A percentile compares a stretch with the other conserved stretches of the same genome.
These are phyloP conservation scores for Zaprionus tsacasi DNA, from an alignment of 1,140 invertebrate species.

Conservation along the genomic window DNA sequence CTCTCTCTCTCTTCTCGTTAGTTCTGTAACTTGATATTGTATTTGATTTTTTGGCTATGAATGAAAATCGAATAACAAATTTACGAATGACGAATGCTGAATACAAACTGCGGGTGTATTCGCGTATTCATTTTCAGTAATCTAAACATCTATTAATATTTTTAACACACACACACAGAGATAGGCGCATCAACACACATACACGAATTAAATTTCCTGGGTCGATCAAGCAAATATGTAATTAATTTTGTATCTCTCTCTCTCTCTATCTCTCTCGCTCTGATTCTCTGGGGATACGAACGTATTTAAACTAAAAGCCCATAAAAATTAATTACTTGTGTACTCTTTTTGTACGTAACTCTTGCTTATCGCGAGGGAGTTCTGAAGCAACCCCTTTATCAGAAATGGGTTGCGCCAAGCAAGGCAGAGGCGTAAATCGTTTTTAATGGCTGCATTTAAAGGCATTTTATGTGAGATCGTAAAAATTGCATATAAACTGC, in stretches of 20 bases:
- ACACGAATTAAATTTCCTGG: slow-evolving; percentile 14
- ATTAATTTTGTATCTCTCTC: slow-evolving; percentile 43
- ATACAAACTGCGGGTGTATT: slow-evolving; percentile 6
- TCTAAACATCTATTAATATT: slow-evolving; percentile 40
- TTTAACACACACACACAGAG: slow-evolving; percentile 18
- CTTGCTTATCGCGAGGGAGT: slow-evolving; percentile 44
- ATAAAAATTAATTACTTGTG: slow-evolving; percentile 76
- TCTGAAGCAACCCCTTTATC: slow-evolving; percentile 26
- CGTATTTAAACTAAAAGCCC: slow-evolving; percentile 56
- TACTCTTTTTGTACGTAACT: slow-evolving; percentile 26
- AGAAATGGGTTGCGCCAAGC: slow-evolving; percentile 48
- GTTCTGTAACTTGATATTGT: slow-evolving; percentile 54
- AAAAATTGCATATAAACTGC: slow-evolving; percentile 80
- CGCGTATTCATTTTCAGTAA: slow-evolving; percentile 42
- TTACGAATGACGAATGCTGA: neutral
- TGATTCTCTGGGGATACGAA: neutral
- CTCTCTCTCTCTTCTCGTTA: slow-evolving; percentile 27
- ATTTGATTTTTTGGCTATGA: slow-evolving; percentile 51
- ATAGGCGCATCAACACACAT: neutral
- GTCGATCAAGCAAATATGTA: slow-evolving; percentile 26
- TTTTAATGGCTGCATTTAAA: slow-evolving; percentile 82
- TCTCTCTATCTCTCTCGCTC: neutral
- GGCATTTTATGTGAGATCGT: slow-evolving; percentile 77
- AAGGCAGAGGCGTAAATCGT: slow-evolving; percentile 72
- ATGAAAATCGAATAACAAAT: slow-evolving; percentile 38